Conservation (phyloP, 2,888 invertebrate species). For the Chesias legatella region DNA sequence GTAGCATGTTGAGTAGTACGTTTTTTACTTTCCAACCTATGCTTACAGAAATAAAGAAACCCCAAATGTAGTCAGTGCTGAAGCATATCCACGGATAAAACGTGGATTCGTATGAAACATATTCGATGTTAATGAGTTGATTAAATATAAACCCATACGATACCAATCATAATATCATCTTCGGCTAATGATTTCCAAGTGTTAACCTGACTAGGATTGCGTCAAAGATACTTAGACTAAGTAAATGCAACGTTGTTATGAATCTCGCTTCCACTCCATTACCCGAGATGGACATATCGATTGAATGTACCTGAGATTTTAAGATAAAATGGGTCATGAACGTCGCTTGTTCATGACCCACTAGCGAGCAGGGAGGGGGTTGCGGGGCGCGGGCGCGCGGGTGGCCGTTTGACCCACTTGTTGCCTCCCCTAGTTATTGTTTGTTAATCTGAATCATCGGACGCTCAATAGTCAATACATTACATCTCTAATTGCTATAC, state of each 20-base stretch:
- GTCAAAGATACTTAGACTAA: not conserved
- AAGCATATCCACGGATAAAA: no score
- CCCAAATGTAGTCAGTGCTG: no score
- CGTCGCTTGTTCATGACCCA: slow-evolving; percentile 70
- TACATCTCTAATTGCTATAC: slow-evolving; percentile 59
- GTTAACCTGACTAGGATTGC: no score
- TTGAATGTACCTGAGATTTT: slow-evolving; percentile 40
- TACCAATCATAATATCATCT: not conserved
- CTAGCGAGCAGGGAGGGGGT: slow-evolving; percentile 30
- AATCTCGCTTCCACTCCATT: slow-evolving; percentile 2
- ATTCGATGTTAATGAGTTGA: no score
- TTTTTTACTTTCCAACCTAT: no score
- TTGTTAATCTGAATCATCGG: slow-evolving; percentile 45
- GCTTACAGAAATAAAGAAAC: no score
- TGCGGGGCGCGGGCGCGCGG: slow-evolving; percentile 20
- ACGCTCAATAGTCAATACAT: slow-evolving; percentile 70
- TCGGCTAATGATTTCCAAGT: not conserved
- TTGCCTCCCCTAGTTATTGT: slow-evolving; percentile 47
- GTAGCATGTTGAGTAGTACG: no score
- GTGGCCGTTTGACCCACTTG: slow-evolving; percentile 70
- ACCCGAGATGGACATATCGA: slow-evolving; percentile 14
- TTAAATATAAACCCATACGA: no score
- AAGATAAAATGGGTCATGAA: slow-evolving; percentile 75
- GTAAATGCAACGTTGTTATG: not conserved
- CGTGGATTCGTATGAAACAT: no score